Percentiles rank a stretch among this genome's conserved stretches.
Conservation (phyloP, 2,113 vertebrate genomes). For the Phaethon lepturus region DNA sequence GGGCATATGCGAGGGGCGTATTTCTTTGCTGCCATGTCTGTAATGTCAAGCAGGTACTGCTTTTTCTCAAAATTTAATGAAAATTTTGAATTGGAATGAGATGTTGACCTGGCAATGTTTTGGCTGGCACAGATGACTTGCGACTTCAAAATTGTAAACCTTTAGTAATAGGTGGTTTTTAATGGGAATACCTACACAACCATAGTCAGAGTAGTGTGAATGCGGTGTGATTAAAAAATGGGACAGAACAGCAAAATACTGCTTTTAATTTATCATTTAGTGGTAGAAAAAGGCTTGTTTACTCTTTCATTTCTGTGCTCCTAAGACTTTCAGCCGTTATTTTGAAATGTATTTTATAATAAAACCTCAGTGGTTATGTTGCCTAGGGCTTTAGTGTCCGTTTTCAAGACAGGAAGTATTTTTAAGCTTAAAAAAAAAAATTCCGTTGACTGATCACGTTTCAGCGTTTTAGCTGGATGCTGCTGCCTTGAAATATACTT, state of each 20-base stretch:
- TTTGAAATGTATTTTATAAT: slow-evolving; percentile 82
- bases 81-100: slow-evolving; percentile 48
- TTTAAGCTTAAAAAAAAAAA: slow-evolving; percentile 52
- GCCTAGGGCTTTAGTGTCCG: slow-evolving; percentile 73
- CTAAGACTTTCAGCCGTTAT: slow-evolving; percentile 74
- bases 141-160: slow-evolving; percentile 55
- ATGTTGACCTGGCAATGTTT: slow-evolving; percentile 56
- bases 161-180: slow-evolving; percentile 57
- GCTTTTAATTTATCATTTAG: slow-evolving; percentile 81
- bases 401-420: slow-evolving; percentile 61
- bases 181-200: slow-evolving; percentile 57
- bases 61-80: slow-evolving; percentile 29
- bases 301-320: slow-evolving; percentile 75
- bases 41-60: not conserved
- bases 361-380: slow-evolving; percentile 71
- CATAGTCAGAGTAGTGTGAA: slow-evolving; percentile 19
- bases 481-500: slow-evolving; percentile 28
- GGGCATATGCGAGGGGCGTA: not conserved
- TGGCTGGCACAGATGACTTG: slow-evolving; percentile 49
- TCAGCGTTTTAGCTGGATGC: not conserved
- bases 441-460: slow-evolving; percentile 55
- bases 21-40: not conserved
- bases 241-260: slow-evolving; percentile 73
- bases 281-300: slow-evolving; percentile 76
- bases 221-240: slow-evolving; percentile 68